Evolutionary conservation across 1,140 invertebrate genomes (phyloP).

Genomic region (Platorchestia sp.): DNA sequence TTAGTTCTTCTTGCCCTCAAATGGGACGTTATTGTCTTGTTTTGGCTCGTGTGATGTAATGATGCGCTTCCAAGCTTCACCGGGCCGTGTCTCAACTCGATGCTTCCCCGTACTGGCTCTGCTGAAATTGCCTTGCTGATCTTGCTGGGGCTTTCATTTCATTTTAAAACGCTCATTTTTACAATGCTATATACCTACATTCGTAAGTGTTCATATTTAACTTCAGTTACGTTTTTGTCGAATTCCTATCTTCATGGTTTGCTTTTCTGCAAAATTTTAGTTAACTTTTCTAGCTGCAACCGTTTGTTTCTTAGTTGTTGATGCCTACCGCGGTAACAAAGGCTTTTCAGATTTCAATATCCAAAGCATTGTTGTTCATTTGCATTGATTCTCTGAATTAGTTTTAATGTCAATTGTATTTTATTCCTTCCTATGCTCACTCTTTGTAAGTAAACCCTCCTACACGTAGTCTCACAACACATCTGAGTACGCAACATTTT

Average conservation of each 20-base stretch:
- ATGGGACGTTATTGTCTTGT: neutral
- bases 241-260: too few relatives aligned
- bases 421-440: neutral
- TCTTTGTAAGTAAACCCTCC: neutral
- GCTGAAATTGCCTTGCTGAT: neutral
- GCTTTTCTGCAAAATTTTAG: too few relatives aligned
- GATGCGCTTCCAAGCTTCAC: neutral
- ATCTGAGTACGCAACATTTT: neutral
- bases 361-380: too few relatives aligned
- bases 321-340: too few relatives aligned
- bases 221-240: neutral
- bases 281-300: too few relatives aligned
- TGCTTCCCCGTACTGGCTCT: neutral
- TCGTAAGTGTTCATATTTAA: neutral
- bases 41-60: neutral
- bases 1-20: neutral
- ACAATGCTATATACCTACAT: neutral
- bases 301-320: too few relatives aligned
- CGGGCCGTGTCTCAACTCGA: neutral
- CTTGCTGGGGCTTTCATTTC: neutral
- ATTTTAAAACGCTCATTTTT: neutral
- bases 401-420: too few relatives aligned
- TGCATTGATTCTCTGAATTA: too few relatives aligned
- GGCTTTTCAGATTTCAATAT: too few relatives aligned
- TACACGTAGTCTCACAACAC: neutral